Evolutionary conservation across 1,140 invertebrate species (phyloP).

Genomic region (Acyrthosiphon pisum): DNA sequence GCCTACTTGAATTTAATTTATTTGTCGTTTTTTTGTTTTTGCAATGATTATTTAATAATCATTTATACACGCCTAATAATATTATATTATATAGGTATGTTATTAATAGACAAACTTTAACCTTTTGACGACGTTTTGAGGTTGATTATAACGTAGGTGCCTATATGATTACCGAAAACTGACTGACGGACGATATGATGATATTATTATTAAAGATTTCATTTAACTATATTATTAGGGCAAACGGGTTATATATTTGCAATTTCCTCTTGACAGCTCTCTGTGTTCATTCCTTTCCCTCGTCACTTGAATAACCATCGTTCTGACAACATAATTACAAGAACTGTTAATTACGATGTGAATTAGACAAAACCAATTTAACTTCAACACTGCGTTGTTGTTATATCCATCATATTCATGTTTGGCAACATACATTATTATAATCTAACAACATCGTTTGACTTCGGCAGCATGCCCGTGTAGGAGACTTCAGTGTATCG

Average conservation of each 20-base stretch:
- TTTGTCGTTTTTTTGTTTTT: too few relatives aligned
- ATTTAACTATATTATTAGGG: constrained; percentile 27
- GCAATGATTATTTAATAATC: not conserved
- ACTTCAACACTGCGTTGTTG: constrained; percentile 5
- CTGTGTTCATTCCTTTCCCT: not conserved
- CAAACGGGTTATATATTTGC: not conserved
- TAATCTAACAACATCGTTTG: not conserved
- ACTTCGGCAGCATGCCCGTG: not conserved
- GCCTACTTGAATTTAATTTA: too few relatives aligned
- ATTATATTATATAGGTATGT: not conserved
- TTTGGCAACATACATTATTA: not conserved
- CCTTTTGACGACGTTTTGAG: not conserved
- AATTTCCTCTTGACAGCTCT: constrained; percentile 37
- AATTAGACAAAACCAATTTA: constrained; percentile 40
- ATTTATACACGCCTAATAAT: not conserved
- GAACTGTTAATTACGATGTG: constrained; percentile 25
- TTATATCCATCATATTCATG: not conserved
- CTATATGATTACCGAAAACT: not conserved
- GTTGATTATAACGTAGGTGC: not conserved
- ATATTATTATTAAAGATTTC: not conserved
- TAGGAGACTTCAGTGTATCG: not conserved
- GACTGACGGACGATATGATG: not conserved
- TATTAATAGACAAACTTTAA: constrained; percentile 13
- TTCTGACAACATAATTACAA: constrained; percentile 50
- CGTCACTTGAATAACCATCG: constrained; percentile 24